Percentiles rank a stretch among this genome's conserved stretches.
Conservation (phyloP, 1,140 invertebrate species). For the Atta colombica region DNA sequence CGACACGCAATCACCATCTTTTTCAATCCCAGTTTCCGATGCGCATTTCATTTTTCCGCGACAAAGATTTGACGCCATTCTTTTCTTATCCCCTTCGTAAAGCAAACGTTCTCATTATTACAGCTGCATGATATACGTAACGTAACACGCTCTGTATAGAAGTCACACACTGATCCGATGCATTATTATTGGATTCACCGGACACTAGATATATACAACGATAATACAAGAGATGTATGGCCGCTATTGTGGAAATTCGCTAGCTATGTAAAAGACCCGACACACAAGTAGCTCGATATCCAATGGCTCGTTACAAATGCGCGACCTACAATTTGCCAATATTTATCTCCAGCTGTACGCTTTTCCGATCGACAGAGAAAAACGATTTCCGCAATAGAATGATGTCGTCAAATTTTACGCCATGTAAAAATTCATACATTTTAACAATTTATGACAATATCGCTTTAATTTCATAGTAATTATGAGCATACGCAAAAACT, state of each 20-base stretch:
- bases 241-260: constrained; percentile 59
- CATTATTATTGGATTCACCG: constrained; percentile 61
- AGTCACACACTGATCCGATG: constrained; percentile 31
- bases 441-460: neutral
- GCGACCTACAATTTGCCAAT: constrained; percentile 60
- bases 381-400: neutral
- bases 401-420: constrained; percentile 16
- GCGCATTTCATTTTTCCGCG: constrained; percentile 18
- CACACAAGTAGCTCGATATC: constrained; percentile 36
- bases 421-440: neutral
- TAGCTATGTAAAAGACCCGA: constrained; percentile 36
- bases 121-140: neutral
- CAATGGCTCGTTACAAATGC: constrained; percentile 57
- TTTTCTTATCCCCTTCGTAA: neutral
- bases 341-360: constrained; percentile 39
- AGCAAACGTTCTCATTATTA: constrained; percentile 2
- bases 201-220: constrained; percentile 49
- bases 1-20: neutral
- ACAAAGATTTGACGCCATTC: constrained; percentile 16
- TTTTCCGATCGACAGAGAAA: constrained; percentile 4
- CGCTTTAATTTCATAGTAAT: neutral
- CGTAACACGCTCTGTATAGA: constrained; percentile 10
- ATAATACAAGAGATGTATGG: constrained; percentile 56
- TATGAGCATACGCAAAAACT: neutral
- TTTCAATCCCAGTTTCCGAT: neutral